Evolutionary conservation across 2,113 vertebrate species (phyloP), one percentile per base, ranked within the genome.

Genomic region (Macrotus californicus): DNA sequence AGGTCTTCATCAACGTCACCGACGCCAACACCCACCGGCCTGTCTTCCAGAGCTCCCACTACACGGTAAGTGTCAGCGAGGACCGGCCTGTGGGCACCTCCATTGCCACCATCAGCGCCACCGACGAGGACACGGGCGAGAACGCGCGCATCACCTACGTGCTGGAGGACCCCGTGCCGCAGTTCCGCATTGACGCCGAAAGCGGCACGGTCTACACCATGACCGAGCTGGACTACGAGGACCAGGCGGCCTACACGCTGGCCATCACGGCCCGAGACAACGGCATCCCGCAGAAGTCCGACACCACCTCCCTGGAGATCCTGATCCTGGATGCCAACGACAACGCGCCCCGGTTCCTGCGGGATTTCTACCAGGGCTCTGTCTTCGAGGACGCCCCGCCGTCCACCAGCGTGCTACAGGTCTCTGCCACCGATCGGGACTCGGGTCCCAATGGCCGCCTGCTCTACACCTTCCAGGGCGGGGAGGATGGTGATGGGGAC

Each of bases 1-100:
- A 99, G 97, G 99, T 99, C 87, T 99, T 99, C 96, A 99, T 99
- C 97, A 99, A 99, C 0, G 98, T 99, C 94, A 99, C 99, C 0
- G 99, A 99, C 39, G 99, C 99, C 97, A 99, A 99, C 97, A 99
- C 99, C 0, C 99, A 99, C 96, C 98, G 99, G 52, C 99, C 99
- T 0, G 99, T 99, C 82, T 99, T 99, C 98, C 99, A 99, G 97
- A 99, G 98, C 93, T 98, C 99, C 15, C 99, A 99, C 97, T 99
- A 99, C 94, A 99, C 99, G 0, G 99, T 99, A 81, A 98, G 98
- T 0, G 97, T 99, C 43, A 98, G 98, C 0, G 99, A 99, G 95
- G 99, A 99, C 93, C 98, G 98, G 77, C 99, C 99, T 0, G 98
- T 99, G 24, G 99, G 99, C 92, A 99, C 99, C n/a, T 99, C 98